Evolutionary conservation across 2,797 vertebrate species (phyloP).

Genomic region (Semaprochilodus insignis): DNA sequence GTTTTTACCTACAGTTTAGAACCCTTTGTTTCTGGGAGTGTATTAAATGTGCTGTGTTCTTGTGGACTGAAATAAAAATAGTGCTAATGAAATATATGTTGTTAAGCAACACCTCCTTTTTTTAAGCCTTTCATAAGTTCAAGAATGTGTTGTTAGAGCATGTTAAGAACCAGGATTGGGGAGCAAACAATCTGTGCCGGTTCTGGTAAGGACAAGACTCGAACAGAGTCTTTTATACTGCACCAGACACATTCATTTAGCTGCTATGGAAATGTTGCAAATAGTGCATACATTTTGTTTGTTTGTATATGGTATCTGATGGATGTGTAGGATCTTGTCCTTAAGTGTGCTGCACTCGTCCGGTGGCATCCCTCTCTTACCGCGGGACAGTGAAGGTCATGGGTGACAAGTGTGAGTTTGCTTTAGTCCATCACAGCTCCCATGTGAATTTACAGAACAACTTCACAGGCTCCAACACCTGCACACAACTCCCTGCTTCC

Average conservation of each 20-base stretch:
- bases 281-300: neutral
- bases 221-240: neutral
- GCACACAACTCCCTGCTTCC: neutral
- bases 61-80: too few species aligned
- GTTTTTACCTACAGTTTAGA: too few species aligned
- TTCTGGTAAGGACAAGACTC: neutral
- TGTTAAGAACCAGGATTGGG: neutral
- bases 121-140: too few species aligned
- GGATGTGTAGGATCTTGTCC: conserved; percentile 3
- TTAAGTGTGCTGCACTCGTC: neutral
- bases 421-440: conserved; percentile 18
- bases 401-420: neutral
- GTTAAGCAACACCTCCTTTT: too few species aligned
- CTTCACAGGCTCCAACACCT: conserved; percentile 2
- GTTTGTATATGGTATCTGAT: neutral
- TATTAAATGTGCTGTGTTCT: too few species aligned
- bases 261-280: too few species aligned
- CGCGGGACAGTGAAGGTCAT: conserved; percentile 20
- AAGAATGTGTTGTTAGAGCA: neutral
- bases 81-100: too few species aligned
- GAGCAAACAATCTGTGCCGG: neutral
- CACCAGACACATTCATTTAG: neutral
- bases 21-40: too few species aligned
- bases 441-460: conserved; percentile 22
- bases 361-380: neutral